Percentiles rank a stretch among this genome's conserved stretches.
These are phyloP conservation scores for Acinonyx jubatus DNA, from an alignment of 2,113 vertebrate species.

Conservation along the genomic window DNA sequence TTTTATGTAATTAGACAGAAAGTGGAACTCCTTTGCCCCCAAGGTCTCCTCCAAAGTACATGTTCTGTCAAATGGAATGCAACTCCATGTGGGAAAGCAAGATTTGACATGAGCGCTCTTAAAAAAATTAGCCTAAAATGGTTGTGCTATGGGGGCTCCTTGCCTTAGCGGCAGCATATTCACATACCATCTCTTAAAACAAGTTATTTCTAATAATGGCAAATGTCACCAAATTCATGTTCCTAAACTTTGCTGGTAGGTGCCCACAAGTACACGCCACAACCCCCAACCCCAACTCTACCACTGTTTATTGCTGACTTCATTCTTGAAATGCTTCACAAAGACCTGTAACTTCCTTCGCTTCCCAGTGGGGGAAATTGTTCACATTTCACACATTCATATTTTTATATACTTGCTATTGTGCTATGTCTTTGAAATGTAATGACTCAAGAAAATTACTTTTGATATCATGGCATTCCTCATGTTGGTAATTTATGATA, in stretches of 20 bases:
- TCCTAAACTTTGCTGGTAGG: neutral
- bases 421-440: conserved; percentile 74
- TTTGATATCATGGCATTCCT: conserved; percentile 68
- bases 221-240: neutral
- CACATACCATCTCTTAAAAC: neutral
- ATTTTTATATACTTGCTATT: conserved; percentile 73
- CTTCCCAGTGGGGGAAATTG: conserved; percentile 39
- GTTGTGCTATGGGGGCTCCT: neutral
- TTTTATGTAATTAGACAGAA: neutral
- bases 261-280: neutral
- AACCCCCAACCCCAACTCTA: neutral
- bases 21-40: neutral
- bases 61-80: neutral
- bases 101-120: neutral
- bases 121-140: neutral
- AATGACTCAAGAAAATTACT: conserved; percentile 72
- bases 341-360: conserved; percentile 35
- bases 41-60: neutral
- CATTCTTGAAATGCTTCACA: conserved; percentile 1
- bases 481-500: conserved; percentile 75
- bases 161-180: neutral
- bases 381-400: conserved; percentile 45
- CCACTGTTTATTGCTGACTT: neutral
- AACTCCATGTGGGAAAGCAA: neutral
- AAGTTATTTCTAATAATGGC: neutral